Percentiles rank a stretch among this genome's conserved stretches.
phyloP scores from a whole-genome alignment of 2,797 vertebrate genomes.

The Buphagus erythrorhynchus region DNA sequence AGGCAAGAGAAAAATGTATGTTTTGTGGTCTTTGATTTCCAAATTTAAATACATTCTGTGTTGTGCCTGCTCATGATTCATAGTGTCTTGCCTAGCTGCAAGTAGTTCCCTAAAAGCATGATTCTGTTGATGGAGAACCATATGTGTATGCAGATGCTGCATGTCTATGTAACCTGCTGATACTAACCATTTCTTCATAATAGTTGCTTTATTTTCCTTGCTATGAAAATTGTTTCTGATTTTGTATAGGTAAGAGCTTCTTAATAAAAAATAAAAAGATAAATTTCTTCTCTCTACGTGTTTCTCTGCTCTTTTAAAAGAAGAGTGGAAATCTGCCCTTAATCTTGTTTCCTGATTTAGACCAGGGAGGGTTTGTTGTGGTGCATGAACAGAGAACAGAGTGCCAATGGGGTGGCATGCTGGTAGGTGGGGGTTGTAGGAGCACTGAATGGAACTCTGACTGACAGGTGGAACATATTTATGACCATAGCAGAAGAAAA shows the following conservation, averaged over 20 bases:
- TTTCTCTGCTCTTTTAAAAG: background rate
- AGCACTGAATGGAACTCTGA: background rate
- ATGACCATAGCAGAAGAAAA: background rate
- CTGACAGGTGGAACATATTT: background rate
- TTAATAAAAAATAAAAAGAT: background rate
- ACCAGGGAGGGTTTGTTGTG: background rate
- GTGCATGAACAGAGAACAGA: background rate
- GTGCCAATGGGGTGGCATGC: background rate
- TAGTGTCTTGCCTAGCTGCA: constrained; percentile 66
- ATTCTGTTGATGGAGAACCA: constrained; percentile 63
- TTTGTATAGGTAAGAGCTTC: background rate
- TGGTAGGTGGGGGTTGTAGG: background rate
- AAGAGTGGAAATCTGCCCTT: background rate
- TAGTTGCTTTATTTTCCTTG: constrained; percentile 23
- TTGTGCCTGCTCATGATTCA: constrained; percentile 70
- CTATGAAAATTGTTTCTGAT: background rate
- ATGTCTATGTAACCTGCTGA: constrained; percentile 68
- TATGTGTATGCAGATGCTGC: constrained; percentile 66
- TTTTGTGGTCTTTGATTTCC: constrained; percentile 61
- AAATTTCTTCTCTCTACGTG: background rate
- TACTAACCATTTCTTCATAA: constrained; percentile 37
- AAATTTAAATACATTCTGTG: constrained; percentile 66
- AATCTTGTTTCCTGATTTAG: background rate
- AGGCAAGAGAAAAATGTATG: constrained; percentile 42
- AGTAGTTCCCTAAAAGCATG: constrained; percentile 64